phyloP scores from a whole-genome alignment of 2,888 invertebrate genomes.

The Cecidostiba fungosa region DNA sequence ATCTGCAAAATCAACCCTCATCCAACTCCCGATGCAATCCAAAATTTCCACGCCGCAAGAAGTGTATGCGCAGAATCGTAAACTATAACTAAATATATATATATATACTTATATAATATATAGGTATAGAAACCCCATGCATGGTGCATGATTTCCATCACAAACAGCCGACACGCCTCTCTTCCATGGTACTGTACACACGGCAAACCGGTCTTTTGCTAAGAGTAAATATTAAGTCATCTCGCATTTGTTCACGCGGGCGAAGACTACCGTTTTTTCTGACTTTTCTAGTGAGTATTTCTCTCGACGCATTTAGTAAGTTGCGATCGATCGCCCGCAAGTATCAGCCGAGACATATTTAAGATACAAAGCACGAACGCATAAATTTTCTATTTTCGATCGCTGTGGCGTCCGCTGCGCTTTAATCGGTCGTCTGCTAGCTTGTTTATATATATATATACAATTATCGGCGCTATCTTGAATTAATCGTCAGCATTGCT shows the following conservation, averaged over 20 bases:
- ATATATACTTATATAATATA: not conserved
- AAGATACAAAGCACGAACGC: not conserved
- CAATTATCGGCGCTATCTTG: not conserved
- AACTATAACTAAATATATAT: no score
- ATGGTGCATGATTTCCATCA: not conserved
- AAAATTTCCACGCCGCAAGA: not conserved
- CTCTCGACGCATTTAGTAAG: no score
- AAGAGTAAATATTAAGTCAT: not conserved
- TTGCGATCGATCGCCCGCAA: no score
- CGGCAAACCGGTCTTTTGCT: not conserved
- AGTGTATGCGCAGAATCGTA: not conserved
- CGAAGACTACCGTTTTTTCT: not conserved
- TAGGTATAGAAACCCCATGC: not conserved
- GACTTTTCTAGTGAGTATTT: no score
- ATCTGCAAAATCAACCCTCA: not conserved
- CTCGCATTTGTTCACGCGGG: not conserved
- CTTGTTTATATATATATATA: slow-evolving; percentile 9
- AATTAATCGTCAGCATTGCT: not conserved
- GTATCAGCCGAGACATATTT: no score
- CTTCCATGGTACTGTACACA: not conserved
- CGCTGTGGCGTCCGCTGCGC: no score
- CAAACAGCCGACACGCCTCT: not conserved
- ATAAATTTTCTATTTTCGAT: not conserved
- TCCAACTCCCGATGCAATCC: not conserved
- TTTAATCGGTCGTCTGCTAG: slow-evolving; percentile 34